A percentile compares a stretch with the other conserved stretches of the same genome.
Conservation (phyloP, 2,113 vertebrate species). For the Hymenochirus boettgeri region DNA sequence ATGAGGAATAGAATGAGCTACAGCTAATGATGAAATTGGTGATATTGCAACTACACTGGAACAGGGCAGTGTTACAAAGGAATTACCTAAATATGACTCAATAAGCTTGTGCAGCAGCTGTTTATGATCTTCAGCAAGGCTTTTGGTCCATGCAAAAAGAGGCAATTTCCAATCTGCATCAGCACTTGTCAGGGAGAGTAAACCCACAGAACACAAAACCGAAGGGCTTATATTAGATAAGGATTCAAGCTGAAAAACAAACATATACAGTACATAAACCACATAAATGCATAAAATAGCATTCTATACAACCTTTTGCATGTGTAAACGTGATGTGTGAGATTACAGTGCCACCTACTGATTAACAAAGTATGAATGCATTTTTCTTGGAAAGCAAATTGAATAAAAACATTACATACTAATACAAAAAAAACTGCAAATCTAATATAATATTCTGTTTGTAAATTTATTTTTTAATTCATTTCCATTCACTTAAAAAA, state of each 20-base stretch:
- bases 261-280: conserved; percentile 24
- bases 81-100: background rate
- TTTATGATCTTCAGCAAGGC: background rate
- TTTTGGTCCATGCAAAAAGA: background rate
- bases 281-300: conserved; percentile 10
- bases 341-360: conserved; percentile 63
- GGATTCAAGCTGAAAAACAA: conserved; percentile 32
- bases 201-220: background rate
- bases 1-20: too few relatives aligned
- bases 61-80: background rate
- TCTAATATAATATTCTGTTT: too few relatives aligned
- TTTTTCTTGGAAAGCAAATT: too few relatives aligned
- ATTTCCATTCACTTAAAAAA: too few relatives aligned
- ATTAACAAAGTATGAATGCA: background rate
- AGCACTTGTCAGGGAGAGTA: conserved; percentile 22
- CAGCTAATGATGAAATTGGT: background rate
- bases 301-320: background rate
- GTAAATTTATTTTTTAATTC: too few relatives aligned
- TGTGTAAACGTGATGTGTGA: conserved; percentile 26
- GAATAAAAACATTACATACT: too few relatives aligned
- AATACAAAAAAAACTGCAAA: too few relatives aligned
- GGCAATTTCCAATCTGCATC: conserved; percentile 36
- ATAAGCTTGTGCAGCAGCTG: background rate
- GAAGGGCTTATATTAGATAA: conserved; percentile 40
- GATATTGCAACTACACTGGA: background rate